Base-by-base conservation (phyloP, 2,888 invertebrate genomes). In the Corythucha ciliata region DNA sequence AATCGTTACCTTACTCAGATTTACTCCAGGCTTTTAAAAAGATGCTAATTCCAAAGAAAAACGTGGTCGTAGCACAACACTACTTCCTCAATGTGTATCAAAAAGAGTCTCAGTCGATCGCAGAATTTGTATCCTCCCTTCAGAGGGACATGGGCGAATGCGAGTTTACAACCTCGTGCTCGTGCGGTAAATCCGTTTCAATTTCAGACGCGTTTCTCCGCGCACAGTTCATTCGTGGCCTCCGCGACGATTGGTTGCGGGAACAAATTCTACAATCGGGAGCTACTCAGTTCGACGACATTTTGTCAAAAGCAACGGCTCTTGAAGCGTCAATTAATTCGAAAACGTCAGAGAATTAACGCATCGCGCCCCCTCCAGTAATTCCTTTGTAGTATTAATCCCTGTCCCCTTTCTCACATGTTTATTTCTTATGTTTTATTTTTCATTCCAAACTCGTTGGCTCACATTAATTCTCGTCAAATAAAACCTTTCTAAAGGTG, bases 151-250 rank as follows among this genome's bases (percentile, higher is more conserved):
- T 50, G 8, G 20, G 34, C 18, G 50, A 45, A 3, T 50, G 50
- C 22, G 50, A 45, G 16, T 50, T 50, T 10, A 5, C 14, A 10
- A 33, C 32, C 29, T n/a, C 14, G 22, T 45, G 37, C 16, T 7
- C 14, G 4, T 44, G 42, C 25, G 24, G 20, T 8, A 36, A 14
- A 7, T 12, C 22, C 3, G n/a, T 48, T 10, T 24, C 48, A 3
- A 26, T 24, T 20, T 4, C 37, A 4, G 25, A 48, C 4, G 26
- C 21, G 4, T 44, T 48, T 18, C 40, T 48, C 16, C 16, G 41
- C 4, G 48, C 48, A n/a, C 48, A 48, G 26, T 48, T 48, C 25
- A 48, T 48, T 8, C 2, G 48, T 2, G 48, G 40, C 5, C 25
- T 48, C 4, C 12, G 26, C 2, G 40, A 48, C 8, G 22, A 39